Evolutionary conservation across 2,888 invertebrate species (phyloP), one percentile per base, ranked within the genome.

Genomic region (Phortica magna): DNA sequence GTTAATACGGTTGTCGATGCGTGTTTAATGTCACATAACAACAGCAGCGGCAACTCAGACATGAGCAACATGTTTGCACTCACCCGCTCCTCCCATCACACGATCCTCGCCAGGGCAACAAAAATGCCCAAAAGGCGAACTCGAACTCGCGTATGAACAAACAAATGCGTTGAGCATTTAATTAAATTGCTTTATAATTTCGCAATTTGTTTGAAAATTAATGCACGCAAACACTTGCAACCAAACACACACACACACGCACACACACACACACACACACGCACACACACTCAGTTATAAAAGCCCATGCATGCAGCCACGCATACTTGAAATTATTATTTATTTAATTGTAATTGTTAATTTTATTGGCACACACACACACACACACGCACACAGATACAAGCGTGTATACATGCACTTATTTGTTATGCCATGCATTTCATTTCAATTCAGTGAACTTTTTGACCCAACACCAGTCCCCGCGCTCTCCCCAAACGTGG

Each of bases 291-390:
- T 31, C 31, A 31, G 31, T 31, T 1, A 31, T 53, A n/a, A 14
- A 53, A 53, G n/a, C 1, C 10, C 2, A 53, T n/a, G n/a, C 53
- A 53, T 53, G n/a, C 19, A 64, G 22, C 10, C 64, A 19, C 64
- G 31, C 7, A 64, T 31, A 64, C 61, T 19, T 53, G 70, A 70
- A 70, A 70, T 70, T 70, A 70, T 48, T 70, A 70, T 70, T 70
- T 70, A 76, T 78, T 75, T 76, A 76, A 61, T 59, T 67, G 53
- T 72, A 76, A 77, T 80, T 86, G 82, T 84, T 84, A 86, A 84
- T 86, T 83, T 85, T 84, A 84, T 81, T 84, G 83, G 53, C 39
- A 76, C 55, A 67, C n/a, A 55, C 65, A 65, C 57, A 41, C 9
- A 57, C 41, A 2, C 43, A 48, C 43, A 73, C 31, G 48, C 61